Conservation (phyloP, 53 echinoderm and acorn worm species). For the Crossaster papposus region DNA sequence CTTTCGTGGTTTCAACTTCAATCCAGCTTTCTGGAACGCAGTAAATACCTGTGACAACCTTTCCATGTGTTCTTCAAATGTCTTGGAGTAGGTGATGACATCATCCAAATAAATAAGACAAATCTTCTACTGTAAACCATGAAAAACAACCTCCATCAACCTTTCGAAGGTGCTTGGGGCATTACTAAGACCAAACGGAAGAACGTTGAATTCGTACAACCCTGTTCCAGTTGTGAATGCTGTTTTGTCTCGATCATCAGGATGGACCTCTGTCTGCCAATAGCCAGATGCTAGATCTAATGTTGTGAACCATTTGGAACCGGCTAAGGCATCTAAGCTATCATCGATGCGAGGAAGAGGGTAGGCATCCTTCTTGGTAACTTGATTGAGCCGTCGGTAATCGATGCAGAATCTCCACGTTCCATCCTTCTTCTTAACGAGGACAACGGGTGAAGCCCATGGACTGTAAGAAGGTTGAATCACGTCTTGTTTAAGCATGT, state of each 20-base stretch:
- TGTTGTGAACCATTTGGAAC: too few species aligned
- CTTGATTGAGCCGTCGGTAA: not conserved
- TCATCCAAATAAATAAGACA: slow-evolving; percentile 62
- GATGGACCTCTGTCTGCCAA: not conserved
- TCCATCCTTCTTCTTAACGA: slow-evolving; percentile 6
- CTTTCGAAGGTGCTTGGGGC: slow-evolving; percentile 36
- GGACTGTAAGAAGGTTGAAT: slow-evolving; percentile 40
- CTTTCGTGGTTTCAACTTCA: slow-evolving; percentile 1
- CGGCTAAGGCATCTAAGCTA: too few species aligned
- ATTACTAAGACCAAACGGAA: too few species aligned
- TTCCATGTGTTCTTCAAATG: slow-evolving; percentile 40
- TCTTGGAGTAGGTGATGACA: slow-evolving; percentile 49
- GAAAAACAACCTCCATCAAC: slow-evolving; percentile 51
- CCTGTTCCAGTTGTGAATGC: slow-evolving; percentile 56
- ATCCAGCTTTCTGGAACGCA: slow-evolving; percentile 13
- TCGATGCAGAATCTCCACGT: slow-evolving; percentile 26
- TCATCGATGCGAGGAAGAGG: too few species aligned
- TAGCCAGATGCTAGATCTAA: too few species aligned
- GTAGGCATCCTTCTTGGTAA: too few species aligned
- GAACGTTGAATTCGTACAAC: not conserved
- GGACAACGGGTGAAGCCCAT: slow-evolving; percentile 56
- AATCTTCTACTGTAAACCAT: not conserved
- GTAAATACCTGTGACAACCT: slow-evolving; percentile 35
- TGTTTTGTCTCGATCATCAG: slow-evolving; percentile 30
- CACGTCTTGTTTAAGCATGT: slow-evolving; percentile 31